Conservation (phyloP, 2,888 invertebrate genomes). For the Polydrusus pterygomalis region DNA sequence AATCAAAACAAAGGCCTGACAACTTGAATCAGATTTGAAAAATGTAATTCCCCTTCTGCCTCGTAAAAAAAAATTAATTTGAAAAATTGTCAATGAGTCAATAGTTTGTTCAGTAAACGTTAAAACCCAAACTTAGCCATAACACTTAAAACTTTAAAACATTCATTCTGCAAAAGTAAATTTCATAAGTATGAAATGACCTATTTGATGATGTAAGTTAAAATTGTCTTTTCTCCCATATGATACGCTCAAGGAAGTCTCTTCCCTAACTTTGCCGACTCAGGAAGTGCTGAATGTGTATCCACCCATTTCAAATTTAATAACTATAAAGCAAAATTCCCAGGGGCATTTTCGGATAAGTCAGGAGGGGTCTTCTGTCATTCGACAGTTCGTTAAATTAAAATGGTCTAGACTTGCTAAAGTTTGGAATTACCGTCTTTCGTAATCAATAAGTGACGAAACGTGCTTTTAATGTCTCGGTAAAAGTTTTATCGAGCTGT, state of each 20-base stretch:
- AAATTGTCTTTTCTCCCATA: not conserved
- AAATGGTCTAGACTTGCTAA: constrained; percentile 37
- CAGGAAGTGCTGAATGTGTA: constrained; percentile 45
- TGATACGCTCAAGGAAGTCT: not conserved
- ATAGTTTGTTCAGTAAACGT: too few species aligned
- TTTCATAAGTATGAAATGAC: not conserved
- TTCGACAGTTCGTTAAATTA: constrained; percentile 51
- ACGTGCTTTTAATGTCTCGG: constrained; percentile 8
- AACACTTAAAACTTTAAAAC: too few species aligned
- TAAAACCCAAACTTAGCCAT: too few species aligned
- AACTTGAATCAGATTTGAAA: too few species aligned
- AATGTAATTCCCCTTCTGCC: too few species aligned
- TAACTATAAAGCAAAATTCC: constrained; percentile 51
- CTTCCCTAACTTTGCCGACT: constrained; percentile 9
- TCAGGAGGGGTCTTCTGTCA: constrained; percentile 42
- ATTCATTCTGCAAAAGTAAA: too few species aligned
- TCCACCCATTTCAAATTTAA: constrained; percentile 50
- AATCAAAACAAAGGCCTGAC: too few species aligned
- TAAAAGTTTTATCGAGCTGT: constrained; percentile 5
- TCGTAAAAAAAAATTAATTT: too few species aligned
- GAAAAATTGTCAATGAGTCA: too few species aligned
- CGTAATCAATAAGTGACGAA: constrained; percentile 24
- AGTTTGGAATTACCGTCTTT: constrained; percentile 25
- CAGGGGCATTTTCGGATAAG: constrained; percentile 46
- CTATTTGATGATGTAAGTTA: not conserved